These are phyloP conservation scores for Spongilla lacustris DNA, from an alignment of 37 sponge, comb jelly and placozoan genomes.

Conservation along the genomic window DNA sequence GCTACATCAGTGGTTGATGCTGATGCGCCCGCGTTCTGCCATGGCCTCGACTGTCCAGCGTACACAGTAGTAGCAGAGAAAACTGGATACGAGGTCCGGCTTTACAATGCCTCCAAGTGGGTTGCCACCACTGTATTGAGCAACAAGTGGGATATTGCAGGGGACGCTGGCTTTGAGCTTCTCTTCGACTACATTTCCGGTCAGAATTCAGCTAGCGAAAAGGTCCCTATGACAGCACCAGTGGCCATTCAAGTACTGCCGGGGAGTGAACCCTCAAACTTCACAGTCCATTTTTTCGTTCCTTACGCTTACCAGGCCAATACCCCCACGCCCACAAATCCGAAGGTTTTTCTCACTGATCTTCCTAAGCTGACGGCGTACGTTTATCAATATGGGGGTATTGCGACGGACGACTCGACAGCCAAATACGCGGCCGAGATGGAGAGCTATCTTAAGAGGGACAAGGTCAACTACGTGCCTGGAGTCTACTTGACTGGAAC, in stretches of 20 bases:
- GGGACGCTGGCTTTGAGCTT: not conserved
- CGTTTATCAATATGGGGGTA: not conserved
- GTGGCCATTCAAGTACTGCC: not conserved
- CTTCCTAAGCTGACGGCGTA: slow-evolving; percentile 4
- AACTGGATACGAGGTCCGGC: not conserved
- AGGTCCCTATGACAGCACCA: slow-evolving; percentile 7
- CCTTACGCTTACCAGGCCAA: not conserved
- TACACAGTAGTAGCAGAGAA: not conserved
- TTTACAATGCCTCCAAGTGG: slow-evolving; percentile 8
- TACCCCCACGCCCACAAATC: not conserved
- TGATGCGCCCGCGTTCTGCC: not conserved
- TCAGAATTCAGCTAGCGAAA: not conserved
- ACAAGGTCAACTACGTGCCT: not conserved
- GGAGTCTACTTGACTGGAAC: not conserved
- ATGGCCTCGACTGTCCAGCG: slow-evolving; percentile 10
- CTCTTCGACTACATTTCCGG: slow-evolving; percentile 5
- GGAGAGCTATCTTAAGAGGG: not conserved
- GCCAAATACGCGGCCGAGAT: not conserved
- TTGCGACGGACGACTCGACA: not conserved
- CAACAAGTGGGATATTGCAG: not conserved
- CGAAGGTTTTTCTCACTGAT: not conserved
- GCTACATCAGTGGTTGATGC: not conserved
- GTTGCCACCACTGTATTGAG: not conserved
- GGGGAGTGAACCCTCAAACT: not conserved
- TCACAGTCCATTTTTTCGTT: not conserved